These are phyloP conservation scores for Oryzias dopingdopingensis DNA, from an alignment of 2,797 vertebrate genomes.

Conservation along the genomic window DNA sequence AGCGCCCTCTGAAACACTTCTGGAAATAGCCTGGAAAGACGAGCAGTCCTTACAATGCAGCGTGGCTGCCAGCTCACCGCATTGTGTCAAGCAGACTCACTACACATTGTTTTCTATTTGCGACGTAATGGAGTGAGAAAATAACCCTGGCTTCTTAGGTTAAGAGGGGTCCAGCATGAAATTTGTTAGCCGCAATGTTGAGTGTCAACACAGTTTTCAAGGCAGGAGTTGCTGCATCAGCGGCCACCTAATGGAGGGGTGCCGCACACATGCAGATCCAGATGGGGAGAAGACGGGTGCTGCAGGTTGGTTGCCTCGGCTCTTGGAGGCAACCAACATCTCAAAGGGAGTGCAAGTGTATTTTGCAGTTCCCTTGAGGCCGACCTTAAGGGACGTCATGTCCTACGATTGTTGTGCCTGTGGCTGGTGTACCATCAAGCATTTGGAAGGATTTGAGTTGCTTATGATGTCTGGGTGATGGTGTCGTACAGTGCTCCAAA, in stretches of 20 bases:
- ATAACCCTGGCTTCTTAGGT: conserved; percentile 40
- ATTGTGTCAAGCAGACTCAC: conserved; percentile 27
- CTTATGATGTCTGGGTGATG: no score
- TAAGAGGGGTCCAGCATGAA: conserved; percentile 33
- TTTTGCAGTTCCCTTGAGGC: no score
- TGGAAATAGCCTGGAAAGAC: conserved; percentile 60
- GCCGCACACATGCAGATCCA: conserved; percentile 42
- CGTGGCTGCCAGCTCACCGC: conserved; percentile 41
- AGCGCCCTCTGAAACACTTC: conserved; percentile 47
- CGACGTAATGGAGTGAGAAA: conserved; percentile 46
- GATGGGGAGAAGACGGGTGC: conserved; percentile 16
- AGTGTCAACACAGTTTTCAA: conserved; percentile 23
- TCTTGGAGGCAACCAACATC: no score
- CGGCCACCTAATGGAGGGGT: conserved; percentile 49
- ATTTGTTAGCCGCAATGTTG: conserved; percentile 36
- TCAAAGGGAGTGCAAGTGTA: no score
- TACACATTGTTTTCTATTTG: conserved; percentile 41
- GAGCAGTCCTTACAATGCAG: conserved; percentile 47
- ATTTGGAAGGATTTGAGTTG: no score
- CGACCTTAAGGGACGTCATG: no score
- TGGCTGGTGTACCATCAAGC: no score
- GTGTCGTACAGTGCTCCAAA: no score
- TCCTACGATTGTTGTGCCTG: no score
- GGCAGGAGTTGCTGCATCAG: conserved; percentile 39
- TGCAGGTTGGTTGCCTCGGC: no score